Evolutionary conservation across 2,888 invertebrate species (phyloP), one percentile per base, ranked within the genome.

Genomic region (Aphodius granarius): DNA sequence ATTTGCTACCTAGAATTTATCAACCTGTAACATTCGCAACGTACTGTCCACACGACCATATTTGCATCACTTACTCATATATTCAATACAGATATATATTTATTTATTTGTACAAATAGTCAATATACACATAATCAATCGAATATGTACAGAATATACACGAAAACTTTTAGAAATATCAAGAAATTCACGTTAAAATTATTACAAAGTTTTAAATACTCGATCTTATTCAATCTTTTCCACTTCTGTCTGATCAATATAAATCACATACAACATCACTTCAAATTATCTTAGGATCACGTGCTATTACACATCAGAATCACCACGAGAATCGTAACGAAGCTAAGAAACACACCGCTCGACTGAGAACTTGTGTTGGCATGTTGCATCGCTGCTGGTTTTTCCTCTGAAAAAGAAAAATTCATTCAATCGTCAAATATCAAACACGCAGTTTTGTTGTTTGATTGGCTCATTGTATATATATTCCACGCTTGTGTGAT

Each of bases 361-460:
- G 78, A 77, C 74, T 77, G 78, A n/a, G 78, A 78, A 63, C 80
- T 79, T 63, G 86, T 91, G 85, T 92, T 92, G 66, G 92, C 92
- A 80, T 92, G 92, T 82, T 93, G 92, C 92, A 93, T 93, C 0
- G 93, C 93, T 21, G 93, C 93, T 78, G 92, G 92, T 64, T 92
- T 92, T 84, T 93, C 93, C 85, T 92, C 93, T 93, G 89, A 76
- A 88, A 87, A 77, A 62, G 16, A 71, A 16, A 62, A 43, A 43
- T 9, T 0, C 43, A 3, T 43, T n/a, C n/a, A 43, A 43, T 43
- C n/a, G n/a, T 43, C 43, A 6, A 2, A 9, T 43, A 43, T 13
- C 2, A 43, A 43, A 43, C 6, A 1, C 13, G 43, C 43, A n/a
- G 23, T 23, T 43, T 43, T 43, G 1, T 43, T 1, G n/a, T n/a